These are phyloP conservation scores for Zaprionus ghesquierei DNA, from an alignment of 1,140 invertebrate genomes.

Conservation along the genomic window DNA sequence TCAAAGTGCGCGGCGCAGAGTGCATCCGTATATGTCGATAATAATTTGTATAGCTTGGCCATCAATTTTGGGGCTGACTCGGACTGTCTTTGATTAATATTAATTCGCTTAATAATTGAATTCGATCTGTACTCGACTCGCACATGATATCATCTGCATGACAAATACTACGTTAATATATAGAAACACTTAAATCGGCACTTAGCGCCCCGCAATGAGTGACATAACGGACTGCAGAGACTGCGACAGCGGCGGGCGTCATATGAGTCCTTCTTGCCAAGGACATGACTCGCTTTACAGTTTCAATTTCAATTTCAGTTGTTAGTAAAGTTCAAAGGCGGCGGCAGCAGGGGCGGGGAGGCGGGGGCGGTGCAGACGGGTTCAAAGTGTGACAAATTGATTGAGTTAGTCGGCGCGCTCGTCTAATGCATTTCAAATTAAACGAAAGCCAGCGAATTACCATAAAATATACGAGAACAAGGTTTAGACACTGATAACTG, in stretches of 20 bases:
- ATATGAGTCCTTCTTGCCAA: not conserved
- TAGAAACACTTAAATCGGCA: not conserved
- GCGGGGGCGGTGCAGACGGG: not conserved
- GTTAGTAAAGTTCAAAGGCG: not conserved
- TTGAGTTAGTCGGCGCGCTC: constrained; percentile 19
- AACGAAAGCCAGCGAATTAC: constrained; percentile 9
- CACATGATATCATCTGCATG: not conserved
- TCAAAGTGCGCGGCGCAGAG: constrained; percentile 32
- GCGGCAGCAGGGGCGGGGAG: not conserved
- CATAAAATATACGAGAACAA: constrained; percentile 14
- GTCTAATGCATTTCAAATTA: constrained; percentile 20
- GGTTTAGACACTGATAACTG: not conserved
- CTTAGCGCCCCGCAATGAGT: not conserved
- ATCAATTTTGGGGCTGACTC: not conserved
- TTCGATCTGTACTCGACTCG: not conserved
- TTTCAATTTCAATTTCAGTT: not conserved
- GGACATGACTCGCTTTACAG: not conserved
- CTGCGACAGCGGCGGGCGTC: not conserved
- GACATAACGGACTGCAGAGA: not conserved
- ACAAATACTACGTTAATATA: not conserved
- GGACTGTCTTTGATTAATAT: constrained; percentile 27
- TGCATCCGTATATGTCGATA: not conserved
- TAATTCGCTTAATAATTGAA: not conserved
- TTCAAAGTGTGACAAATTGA: constrained; percentile 35
- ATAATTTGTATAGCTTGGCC: not conserved